phyloP scores from a whole-genome alignment of 2,113 vertebrate species.

The Ranitomeya imitator region DNA sequence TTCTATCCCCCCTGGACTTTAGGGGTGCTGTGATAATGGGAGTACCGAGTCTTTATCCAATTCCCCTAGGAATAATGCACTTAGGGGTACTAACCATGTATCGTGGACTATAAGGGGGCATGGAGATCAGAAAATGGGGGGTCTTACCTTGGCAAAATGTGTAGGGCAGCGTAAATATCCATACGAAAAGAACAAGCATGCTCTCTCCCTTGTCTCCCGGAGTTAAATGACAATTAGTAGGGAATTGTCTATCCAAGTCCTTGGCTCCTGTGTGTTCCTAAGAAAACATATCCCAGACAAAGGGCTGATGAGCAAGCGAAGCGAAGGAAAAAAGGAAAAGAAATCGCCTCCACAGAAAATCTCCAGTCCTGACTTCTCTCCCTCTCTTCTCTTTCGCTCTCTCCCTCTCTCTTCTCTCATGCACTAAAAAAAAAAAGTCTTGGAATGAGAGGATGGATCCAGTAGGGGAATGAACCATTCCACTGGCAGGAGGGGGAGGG shows the following conservation, averaged over 20 bases:
- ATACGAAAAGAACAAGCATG: constrained; percentile 70
- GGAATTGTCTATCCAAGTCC: not conserved
- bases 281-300: constrained; percentile 42
- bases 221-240: not conserved
- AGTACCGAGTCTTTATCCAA: not conserved
- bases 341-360: constrained; percentile 13
- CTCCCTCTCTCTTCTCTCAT: constrained; percentile 19
- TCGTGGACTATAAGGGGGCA: not conserved
- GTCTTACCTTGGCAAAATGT: constrained; percentile 59
- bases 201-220: constrained; percentile 61
- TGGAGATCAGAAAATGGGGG: not conserved
- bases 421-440: constrained; percentile 49
- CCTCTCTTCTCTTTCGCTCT: constrained; percentile 24
- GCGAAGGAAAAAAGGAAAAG: not conserved
- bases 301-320: not conserved
- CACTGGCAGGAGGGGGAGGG: constrained; percentile 47
- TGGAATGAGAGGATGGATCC: constrained; percentile 57
- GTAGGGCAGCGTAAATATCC: constrained; percentile 68
- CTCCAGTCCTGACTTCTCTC: constrained; percentile 30
- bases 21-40: too few species aligned
- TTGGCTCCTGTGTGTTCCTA: constrained; percentile 4
- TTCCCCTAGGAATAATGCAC: not conserved
- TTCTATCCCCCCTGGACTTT: not conserved
- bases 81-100: not conserved
- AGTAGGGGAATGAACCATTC: constrained; percentile 51